Evolutionary conservation across 1,140 invertebrate species (phyloP), one percentile per base, ranked within the genome.

Genomic region (Caerostris darwini): DNA sequence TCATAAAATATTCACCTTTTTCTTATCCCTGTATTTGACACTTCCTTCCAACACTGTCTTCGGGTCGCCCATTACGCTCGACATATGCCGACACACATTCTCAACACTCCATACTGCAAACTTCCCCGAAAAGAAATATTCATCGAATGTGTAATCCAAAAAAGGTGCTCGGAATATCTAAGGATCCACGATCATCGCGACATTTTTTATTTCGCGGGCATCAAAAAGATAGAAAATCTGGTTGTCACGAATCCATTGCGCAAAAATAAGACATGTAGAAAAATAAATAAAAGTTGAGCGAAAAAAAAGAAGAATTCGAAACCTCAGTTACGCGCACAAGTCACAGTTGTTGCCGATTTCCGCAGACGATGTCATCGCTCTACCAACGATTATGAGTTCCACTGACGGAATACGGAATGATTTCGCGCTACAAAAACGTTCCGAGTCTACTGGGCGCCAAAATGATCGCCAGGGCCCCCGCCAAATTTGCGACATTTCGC

Each of bases 11-110:
- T 69, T 85, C 96, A 98, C 98, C 97, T 98, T 98, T 97, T 98
- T 98, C 95, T 98, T 98, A 96, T 98, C 98, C 95, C 98, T 97
- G 96, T 98, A 98, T 96, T 98, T 98, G 92, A 98, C 97, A 95
- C 97, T 97, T 94, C 98, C 98, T 97, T 98, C 98, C 95, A 98
- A 98, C 95, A 98, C 97, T 90, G 97, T 97, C 96, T 97, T 97
- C 95, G 97, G 97, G 97, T 98, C 97, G 96, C 97, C 97, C 97
- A 97, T 97, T 57, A 87, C 58, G 71, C 10, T 14, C 12, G 67
- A 61, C 92, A 93, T 93, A 93, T 88, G 92, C 85, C 92, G 56
- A 86, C 34, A 77, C 71, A 77, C 71, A 77, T 77, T 50, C 71
- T 77, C 64, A 94, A 61, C 69, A 89, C 59, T 94, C 92, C 92